Conservation (phyloP, 1,140 invertebrate species). For the Varroa destructor region DNA sequence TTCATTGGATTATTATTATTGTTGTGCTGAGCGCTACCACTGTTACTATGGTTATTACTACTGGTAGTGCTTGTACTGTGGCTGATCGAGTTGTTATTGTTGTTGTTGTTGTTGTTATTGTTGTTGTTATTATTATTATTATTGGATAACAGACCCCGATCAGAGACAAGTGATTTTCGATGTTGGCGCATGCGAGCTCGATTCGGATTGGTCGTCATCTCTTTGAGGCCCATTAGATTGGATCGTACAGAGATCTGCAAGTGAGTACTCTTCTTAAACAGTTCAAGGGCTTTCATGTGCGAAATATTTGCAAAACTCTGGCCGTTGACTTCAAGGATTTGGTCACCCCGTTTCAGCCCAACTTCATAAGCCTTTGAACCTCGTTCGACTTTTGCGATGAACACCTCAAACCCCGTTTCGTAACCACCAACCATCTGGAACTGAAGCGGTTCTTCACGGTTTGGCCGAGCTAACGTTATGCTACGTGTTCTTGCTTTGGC, state of each 20-base stretch:
- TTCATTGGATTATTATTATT: conserved; percentile 29
- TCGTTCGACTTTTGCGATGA: conserved; percentile 82
- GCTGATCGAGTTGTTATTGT: not conserved
- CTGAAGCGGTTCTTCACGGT: conserved; percentile 75
- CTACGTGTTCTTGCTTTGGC: conserved; percentile 82
- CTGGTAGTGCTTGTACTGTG: not conserved
- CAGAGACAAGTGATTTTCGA: conserved; percentile 18
- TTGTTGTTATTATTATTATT: not conserved
- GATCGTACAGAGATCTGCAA: conserved; percentile 91
- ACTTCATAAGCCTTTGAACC: conserved; percentile 85
- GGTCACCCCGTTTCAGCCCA: conserved; percentile 91
- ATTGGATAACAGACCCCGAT: not conserved
- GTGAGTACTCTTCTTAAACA: conserved; percentile 82
- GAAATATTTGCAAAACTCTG: conserved; percentile 85
- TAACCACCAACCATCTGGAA: conserved; percentile 87
- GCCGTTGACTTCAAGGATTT: conserved; percentile 91
- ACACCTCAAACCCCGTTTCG: conserved; percentile 78
- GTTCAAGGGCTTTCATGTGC: conserved; percentile 74
- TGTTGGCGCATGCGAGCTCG: conserved; percentile 1
- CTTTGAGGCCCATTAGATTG: conserved; percentile 56
- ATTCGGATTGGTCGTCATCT: conserved; percentile 33
- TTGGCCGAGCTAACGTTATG: conserved; percentile 75
- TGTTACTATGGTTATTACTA: conserved; percentile 2
- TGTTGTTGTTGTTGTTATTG: not conserved
- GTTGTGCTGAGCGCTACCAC: not conserved